phyloP scores from a whole-genome alignment of 2,888 invertebrate species.

The Hypsopygia costalis region DNA sequence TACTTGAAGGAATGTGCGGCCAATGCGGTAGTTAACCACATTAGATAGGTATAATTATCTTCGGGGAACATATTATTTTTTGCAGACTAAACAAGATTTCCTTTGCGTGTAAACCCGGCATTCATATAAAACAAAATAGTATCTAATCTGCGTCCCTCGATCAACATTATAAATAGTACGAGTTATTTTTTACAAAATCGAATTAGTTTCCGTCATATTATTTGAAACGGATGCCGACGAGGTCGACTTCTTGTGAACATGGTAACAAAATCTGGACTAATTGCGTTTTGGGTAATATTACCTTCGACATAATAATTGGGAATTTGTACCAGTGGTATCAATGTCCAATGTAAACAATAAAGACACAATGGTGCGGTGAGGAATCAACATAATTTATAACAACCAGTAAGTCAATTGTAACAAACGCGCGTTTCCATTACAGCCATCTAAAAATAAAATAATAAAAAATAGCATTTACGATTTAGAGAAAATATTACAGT shows the following conservation, averaged over 20 bases:
- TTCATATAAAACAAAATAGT: too few species aligned
- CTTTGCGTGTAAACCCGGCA: too few species aligned
- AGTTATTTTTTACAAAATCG: constrained; percentile 38
- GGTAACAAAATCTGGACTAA: not conserved
- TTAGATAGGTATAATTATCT: too few species aligned
- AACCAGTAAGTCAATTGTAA: not conserved
- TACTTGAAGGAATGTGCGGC: too few species aligned
- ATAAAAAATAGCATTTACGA: too few species aligned
- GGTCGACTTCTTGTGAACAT: constrained; percentile 39
- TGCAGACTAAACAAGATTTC: too few species aligned
- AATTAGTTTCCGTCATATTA: constrained; percentile 46
- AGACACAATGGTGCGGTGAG: not conserved
- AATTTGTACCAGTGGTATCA: not conserved
- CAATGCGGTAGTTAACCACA: too few species aligned
- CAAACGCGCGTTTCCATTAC: not conserved
- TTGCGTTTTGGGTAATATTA: constrained; percentile 8
- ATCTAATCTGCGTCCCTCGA: not conserved
- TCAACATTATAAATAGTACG: constrained; percentile 6
- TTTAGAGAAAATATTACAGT: too few species aligned
- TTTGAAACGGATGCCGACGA: constrained; percentile 56
- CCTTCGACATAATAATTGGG: constrained; percentile 11
- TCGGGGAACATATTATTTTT: too few species aligned
- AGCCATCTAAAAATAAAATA: too few species aligned
- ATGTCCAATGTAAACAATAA: not conserved
- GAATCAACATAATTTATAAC: not conserved